Percentiles rank a stretch among this genome's conserved stretches.
phyloP scores from a whole-genome alignment of 1,140 invertebrate genomes.

The Lordiphosa stackelbergi region DNA sequence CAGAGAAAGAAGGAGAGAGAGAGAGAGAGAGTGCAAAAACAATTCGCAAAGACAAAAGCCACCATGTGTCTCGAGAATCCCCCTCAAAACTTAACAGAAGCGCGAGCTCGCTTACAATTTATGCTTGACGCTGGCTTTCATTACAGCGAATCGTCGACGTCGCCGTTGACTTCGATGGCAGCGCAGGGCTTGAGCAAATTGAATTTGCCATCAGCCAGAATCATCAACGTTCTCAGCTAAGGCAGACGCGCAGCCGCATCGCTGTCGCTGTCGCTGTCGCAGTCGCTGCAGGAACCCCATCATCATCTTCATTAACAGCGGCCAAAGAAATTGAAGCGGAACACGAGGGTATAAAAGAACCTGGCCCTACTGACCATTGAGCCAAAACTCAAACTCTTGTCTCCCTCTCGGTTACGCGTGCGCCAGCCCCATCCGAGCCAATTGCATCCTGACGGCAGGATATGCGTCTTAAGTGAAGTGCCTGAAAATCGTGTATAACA shows the following conservation, averaged over 20 bases:
- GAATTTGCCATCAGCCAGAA: slow-evolving; percentile 47
- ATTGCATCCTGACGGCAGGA: slow-evolving; percentile 55
- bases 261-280: slow-evolving; percentile 18
- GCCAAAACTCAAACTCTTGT: slow-evolving; percentile 42
- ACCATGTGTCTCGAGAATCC: slow-evolving; percentile 48
- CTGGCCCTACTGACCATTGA: slow-evolving; percentile 47
- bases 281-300: slow-evolving; percentile 26
- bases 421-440: slow-evolving; percentile 42
- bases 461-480: slow-evolving; percentile 26
- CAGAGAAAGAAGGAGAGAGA: slow-evolving; percentile 21
- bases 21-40: slow-evolving; percentile 39
- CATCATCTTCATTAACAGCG: slow-evolving; percentile 50
- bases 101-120: slow-evolving; percentile 44
- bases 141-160: slow-evolving; percentile 11
- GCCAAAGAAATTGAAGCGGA: slow-evolving; percentile 65
- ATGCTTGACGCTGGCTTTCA: slow-evolving; percentile 27
- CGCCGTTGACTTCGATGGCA: slow-evolving; percentile 5
- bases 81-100: slow-evolving; percentile 13
- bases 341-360: slow-evolving; percentile 71
- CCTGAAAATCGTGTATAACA: slow-evolving; percentile 1
- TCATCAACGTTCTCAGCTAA: slow-evolving; percentile 25
- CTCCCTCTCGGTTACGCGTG: slow-evolving; percentile 68
- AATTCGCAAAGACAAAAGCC: slow-evolving; percentile 61
- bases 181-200: slow-evolving; percentile 40
- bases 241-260: slow-evolving; percentile 34